These are phyloP conservation scores for Limnodromus scolopaceus DNA, from an alignment of 2,797 vertebrate species.

Conservation along the genomic window DNA sequence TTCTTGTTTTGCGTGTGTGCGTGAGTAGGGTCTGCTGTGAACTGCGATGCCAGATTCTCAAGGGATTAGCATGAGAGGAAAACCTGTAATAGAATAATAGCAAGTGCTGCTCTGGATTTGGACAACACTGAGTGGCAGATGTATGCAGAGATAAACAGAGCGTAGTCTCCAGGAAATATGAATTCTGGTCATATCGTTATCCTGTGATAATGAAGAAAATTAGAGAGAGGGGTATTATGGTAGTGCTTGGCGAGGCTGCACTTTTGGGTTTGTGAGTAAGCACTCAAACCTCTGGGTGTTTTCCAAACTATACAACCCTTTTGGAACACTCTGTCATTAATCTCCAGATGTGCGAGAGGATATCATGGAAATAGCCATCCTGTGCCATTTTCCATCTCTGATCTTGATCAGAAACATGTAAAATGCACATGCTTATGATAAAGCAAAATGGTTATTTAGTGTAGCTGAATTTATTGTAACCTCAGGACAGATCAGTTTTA, in stretches of 20 bases:
- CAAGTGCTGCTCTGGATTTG: not conserved
- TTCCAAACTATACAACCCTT: conserved; percentile 7
- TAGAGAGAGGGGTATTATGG: not conserved
- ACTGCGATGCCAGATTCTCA: not conserved
- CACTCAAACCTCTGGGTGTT: not conserved
- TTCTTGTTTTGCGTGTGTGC: not conserved
- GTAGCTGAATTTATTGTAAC: not conserved
- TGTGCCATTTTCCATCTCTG: conserved; percentile 1
- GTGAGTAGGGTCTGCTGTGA: not conserved
- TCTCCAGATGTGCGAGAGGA: not conserved
- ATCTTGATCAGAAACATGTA: not conserved
- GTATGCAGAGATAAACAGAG: not conserved
- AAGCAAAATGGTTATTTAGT: not conserved
- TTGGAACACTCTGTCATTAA: not conserved
- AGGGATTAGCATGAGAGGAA: not conserved
- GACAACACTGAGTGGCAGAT: not conserved
- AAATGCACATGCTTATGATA: not conserved
- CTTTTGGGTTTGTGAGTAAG: not conserved
- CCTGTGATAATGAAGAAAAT: not conserved
- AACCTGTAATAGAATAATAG: not conserved
- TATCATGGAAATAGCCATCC: not conserved
- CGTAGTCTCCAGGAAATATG: not conserved
- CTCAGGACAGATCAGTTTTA: not conserved
- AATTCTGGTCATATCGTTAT: not conserved
- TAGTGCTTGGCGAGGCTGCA: not conserved